phyloP scores from a whole-genome alignment of 2,113 vertebrate species.

The Athene noctua region DNA sequence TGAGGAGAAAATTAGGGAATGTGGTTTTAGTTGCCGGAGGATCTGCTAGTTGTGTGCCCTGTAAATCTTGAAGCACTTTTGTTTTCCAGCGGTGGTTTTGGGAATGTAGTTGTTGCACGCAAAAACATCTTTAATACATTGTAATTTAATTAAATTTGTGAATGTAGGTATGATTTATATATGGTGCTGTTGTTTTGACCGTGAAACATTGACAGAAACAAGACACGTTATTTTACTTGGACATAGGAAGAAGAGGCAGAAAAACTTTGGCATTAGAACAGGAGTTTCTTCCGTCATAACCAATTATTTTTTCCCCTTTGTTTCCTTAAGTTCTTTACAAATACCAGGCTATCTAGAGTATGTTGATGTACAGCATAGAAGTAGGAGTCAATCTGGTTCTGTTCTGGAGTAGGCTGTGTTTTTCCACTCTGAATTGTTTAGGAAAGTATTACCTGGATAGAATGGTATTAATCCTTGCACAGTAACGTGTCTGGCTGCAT shows the following conservation, averaged over 20 bases:
- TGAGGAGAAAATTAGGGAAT: background rate
- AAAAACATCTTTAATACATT: background rate
- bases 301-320: background rate
- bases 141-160: background rate
- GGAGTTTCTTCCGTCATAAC: background rate
- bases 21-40: background rate
- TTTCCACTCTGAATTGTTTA: background rate
- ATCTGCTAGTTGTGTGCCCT: background rate
- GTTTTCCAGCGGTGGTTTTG: background rate
- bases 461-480: background rate
- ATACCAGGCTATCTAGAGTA: background rate
- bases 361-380: accelerated
- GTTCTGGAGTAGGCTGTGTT: background rate
- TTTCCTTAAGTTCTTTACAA: background rate
- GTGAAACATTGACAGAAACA: background rate
- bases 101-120: background rate
- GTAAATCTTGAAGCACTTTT: constrained; percentile 17
- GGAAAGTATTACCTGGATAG: background rate
- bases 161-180: background rate
- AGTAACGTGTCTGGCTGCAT: accelerated
- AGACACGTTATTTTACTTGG: background rate
- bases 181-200: background rate
- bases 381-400: background rate
- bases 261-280: background rate
- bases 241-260: background rate